Conservation (phyloP, 2,113 vertebrate species). For the Phalacrocorax brasilianus region DNA sequence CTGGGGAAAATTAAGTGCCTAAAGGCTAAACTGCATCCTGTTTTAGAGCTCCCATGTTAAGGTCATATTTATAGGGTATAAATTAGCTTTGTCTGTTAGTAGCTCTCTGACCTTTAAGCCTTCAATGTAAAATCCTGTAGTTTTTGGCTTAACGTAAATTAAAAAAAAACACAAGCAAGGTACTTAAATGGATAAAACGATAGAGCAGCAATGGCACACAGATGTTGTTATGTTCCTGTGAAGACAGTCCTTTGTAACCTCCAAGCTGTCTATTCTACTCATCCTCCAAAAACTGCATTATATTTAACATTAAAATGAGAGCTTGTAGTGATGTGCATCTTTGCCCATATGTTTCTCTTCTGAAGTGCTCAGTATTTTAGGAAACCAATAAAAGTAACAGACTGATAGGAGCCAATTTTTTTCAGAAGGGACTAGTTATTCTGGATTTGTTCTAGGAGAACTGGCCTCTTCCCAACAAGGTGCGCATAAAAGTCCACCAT, state of each 20-base stretch:
- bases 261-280: neutral
- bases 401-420: neutral
- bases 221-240: neutral
- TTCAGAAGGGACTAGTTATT: neutral
- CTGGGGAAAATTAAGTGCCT: conserved; percentile 46
- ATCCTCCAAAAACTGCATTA: neutral
- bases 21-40: conserved; percentile 57
- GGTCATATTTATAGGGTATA: conserved; percentile 24
- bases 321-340: neutral
- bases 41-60: conserved; percentile 18
- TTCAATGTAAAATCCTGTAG: neutral
- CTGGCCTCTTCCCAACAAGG: conserved; percentile 2
- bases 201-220: neutral
- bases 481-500: neutral
- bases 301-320: conserved; percentile 30
- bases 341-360: conserved; percentile 49
- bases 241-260: neutral
- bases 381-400: conserved; percentile 47
- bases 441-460: neutral
- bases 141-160: conserved; percentile 16
- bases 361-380: conserved; percentile 37
- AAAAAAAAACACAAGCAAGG: neutral
- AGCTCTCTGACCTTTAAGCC: conserved; percentile 31
- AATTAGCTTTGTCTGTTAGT: conserved; percentile 35
- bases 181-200: neutral